Percentiles rank a stretch among this genome's conserved stretches.
phyloP scores from a whole-genome alignment of 2,797 vertebrate genomes.

The Meda fulgida region DNA sequence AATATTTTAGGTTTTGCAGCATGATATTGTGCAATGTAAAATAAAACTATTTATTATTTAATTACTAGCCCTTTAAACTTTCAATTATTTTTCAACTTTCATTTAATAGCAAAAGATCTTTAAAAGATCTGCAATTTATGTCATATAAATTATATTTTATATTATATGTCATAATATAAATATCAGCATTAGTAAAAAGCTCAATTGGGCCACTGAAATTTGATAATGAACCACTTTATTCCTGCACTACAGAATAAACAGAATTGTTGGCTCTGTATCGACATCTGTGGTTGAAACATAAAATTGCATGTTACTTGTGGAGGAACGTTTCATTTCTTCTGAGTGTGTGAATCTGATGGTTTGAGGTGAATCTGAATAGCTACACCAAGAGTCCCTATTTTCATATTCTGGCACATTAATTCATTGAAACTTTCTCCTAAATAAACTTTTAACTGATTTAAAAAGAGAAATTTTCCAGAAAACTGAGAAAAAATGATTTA shows the following conservation, averaged over 20 bases:
- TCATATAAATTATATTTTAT: neutral
- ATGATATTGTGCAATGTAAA: neutral
- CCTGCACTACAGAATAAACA: neutral
- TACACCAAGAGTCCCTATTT: neutral
- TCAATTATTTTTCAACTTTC: neutral
- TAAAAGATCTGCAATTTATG: neutral
- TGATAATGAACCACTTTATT: slow-evolving; percentile 11
- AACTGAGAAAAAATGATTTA: neutral
- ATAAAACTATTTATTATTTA: neutral
- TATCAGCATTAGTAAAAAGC: neutral
- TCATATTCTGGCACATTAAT: neutral
- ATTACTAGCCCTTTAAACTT: neutral
- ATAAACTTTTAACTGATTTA: neutral
- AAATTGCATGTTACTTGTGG: neutral
- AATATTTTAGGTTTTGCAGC: neutral
- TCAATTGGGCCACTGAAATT: neutral
- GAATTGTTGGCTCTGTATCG: neutral
- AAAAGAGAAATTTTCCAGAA: neutral
- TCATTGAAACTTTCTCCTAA: neutral
- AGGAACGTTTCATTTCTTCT: neutral
- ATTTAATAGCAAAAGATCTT: neutral
- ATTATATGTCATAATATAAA: neutral
- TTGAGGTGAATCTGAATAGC: neutral
- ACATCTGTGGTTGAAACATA: neutral
- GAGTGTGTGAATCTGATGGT: neutral